Percentiles rank a stretch among this genome's conserved stretches.
phyloP scores from a whole-genome alignment of 2,888 invertebrate species.

The Microplitis manilae region DNA sequence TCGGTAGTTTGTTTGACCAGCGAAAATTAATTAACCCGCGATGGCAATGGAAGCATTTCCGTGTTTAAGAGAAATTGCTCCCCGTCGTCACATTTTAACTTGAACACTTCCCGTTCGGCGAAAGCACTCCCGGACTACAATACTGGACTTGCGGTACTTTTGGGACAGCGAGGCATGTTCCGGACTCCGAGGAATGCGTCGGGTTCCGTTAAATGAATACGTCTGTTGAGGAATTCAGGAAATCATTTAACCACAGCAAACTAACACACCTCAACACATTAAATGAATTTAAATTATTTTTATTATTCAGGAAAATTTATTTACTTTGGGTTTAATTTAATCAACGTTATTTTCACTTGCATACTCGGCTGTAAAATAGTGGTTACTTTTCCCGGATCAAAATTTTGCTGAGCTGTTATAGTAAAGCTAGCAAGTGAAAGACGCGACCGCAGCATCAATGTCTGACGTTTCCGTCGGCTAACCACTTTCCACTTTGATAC shows the following conservation, averaged over 20 bases:
- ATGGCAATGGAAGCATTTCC: conserved; percentile 55
- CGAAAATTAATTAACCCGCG: conserved; percentile 1
- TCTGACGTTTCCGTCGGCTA: conserved; percentile 33
- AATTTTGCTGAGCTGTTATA: not conserved
- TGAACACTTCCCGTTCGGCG: conserved; percentile 42
- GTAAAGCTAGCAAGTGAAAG: conserved; percentile 14
- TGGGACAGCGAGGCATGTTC: not conserved
- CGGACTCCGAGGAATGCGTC: conserved; percentile 34
- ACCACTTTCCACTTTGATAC: conserved; percentile 42
- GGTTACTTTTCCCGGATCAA: not conserved
- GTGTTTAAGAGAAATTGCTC: conserved; percentile 60
- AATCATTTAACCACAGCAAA: not conserved
- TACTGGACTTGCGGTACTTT: conserved; percentile 14
- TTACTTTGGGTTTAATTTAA: not conserved
- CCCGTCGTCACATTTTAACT: conserved; percentile 59
- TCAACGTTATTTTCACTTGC: not conserved
- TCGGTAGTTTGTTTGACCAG: too few species aligned
- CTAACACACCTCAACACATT: not conserved
- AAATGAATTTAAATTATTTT: not conserved
- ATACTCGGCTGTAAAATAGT: not conserved
- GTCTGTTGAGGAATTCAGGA: not conserved
- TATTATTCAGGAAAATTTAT: not conserved
- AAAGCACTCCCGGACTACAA: conserved; percentile 21
- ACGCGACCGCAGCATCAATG: conserved; percentile 25
- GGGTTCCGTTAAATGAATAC: conserved; percentile 1